Evolutionary conservation across 2,888 invertebrate genomes (phyloP).

Genomic region (Osedax fenrisi): DNA sequence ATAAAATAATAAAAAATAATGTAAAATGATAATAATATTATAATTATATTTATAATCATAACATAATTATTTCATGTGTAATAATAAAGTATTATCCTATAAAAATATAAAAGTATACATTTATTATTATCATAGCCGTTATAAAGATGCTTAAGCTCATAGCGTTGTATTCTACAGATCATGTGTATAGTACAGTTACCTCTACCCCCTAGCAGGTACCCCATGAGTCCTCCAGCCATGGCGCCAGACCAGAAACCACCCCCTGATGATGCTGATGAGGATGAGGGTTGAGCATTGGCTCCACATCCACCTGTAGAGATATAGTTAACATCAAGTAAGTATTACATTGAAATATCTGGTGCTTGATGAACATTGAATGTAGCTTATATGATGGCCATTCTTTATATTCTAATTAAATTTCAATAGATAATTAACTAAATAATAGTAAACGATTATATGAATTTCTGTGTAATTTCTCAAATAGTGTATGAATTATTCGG

Average conservation of each 20-base stretch:
- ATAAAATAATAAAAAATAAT: not conserved
- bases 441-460: no score
- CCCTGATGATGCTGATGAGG: not conserved
- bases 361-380: not conserved
- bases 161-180: no score
- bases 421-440: no score
- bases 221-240: constrained; percentile 36
- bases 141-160: no score
- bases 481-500: not conserved
- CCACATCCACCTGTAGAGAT: constrained; percentile 13
- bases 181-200: constrained; percentile 15
- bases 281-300: not conserved
- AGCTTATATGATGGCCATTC: no score
- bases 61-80: no score
- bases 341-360: not conserved
- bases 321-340: no score
- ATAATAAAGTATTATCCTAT: not conserved
- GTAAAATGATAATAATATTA: not conserved
- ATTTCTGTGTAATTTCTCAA: no score
- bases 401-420: no score
- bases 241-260: constrained; percentile 39
- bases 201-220: constrained; percentile 36
- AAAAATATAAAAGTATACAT: no score
- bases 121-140: no score
- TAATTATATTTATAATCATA: not conserved